A percentile compares a stretch with the other conserved stretches of the same genome.
Conservation (phyloP, 1,140 invertebrate species). For the Alviniconcha marisindica region DNA sequence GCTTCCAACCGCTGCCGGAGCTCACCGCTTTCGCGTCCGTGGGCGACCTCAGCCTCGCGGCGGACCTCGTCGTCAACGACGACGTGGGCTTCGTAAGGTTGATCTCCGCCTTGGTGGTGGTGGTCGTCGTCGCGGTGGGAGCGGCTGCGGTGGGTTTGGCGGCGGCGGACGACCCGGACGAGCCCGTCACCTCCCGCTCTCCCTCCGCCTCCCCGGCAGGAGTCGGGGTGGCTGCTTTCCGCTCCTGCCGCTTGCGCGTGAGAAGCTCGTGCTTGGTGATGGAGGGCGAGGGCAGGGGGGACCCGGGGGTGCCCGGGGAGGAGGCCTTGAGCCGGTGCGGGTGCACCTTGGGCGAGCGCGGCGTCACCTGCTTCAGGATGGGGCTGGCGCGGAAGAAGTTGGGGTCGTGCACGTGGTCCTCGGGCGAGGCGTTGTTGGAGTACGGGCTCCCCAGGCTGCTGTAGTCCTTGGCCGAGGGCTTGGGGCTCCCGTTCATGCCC, state of each 20-base stretch:
- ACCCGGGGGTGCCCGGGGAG: background rate
- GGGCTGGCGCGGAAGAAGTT: slow-evolving; percentile 67
- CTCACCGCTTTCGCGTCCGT: background rate
- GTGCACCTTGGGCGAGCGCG: slow-evolving; percentile 61
- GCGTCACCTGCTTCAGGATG: slow-evolving; percentile 51
- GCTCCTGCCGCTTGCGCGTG: slow-evolving; percentile 56
- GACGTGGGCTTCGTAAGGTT: background rate
- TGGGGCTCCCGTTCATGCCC: slow-evolving; percentile 45
- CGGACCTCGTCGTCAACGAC: background rate
- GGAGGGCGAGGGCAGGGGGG: slow-evolving; percentile 40
- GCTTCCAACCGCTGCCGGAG: background rate
- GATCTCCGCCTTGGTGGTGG: slow-evolving; percentile 4
- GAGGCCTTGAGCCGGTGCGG: slow-evolving; percentile 13
- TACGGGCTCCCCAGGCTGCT: slow-evolving; percentile 54
- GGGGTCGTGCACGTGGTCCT: slow-evolving; percentile 46
- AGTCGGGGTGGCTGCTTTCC: slow-evolving; percentile 28
- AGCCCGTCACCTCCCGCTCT: slow-evolving; percentile 57
- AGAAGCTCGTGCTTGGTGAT: slow-evolving; percentile 63
- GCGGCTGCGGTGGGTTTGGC: slow-evolving; percentile 30
- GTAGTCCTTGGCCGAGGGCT: slow-evolving; percentile 57
- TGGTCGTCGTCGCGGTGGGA: slow-evolving; percentile 19
- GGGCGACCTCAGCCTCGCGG: background rate
- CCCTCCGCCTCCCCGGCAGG: background rate
- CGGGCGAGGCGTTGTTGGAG: slow-evolving; percentile 45
- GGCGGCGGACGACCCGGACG: slow-evolving; percentile 42